A percentile compares a stretch with the other conserved stretches of the same genome.
These are phyloP conservation scores for Galemys pyrenaicus DNA, from an alignment of 2,113 vertebrate genomes.

Conservation along the genomic window DNA sequence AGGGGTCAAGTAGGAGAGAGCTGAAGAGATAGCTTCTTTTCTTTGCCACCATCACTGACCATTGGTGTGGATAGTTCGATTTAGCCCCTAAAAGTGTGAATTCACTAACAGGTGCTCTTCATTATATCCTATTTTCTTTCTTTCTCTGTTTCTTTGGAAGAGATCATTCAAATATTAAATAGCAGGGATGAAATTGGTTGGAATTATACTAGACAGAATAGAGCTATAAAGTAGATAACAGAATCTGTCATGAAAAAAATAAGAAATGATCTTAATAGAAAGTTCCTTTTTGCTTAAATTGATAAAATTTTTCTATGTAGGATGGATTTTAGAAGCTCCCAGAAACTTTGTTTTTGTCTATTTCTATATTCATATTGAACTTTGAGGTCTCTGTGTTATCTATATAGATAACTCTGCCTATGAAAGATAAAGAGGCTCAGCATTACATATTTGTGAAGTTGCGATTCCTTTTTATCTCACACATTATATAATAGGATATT, in stretches of 20 bases:
- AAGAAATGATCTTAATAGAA: not conserved
- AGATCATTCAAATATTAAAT: not conserved
- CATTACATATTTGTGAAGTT: not conserved
- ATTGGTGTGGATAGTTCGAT: not conserved
- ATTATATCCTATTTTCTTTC: not conserved
- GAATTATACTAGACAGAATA: not conserved
- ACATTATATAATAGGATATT: conserved; percentile 43
- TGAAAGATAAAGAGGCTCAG: not conserved
- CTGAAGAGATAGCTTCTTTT: not conserved
- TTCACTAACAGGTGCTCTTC: not conserved
- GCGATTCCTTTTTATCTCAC: not conserved
- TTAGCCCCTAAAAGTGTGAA: not conserved
- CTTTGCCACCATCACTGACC: not conserved
- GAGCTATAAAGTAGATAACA: not conserved
- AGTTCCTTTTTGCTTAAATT: not conserved
- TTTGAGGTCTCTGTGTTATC: not conserved
- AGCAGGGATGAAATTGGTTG: not conserved
- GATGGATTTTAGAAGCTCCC: not conserved
- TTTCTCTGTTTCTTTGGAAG: not conserved
- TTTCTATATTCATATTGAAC: not conserved
- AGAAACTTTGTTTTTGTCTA: not conserved
- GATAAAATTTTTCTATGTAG: not conserved
- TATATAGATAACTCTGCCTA: not conserved
- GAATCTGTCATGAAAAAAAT: not conserved
- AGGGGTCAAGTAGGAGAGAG: not conserved